Percentiles rank a stretch among this genome's conserved stretches.
Evolutionary conservation across 2,113 vertebrate species (phyloP).

Genomic region (Meles meles): DNA sequence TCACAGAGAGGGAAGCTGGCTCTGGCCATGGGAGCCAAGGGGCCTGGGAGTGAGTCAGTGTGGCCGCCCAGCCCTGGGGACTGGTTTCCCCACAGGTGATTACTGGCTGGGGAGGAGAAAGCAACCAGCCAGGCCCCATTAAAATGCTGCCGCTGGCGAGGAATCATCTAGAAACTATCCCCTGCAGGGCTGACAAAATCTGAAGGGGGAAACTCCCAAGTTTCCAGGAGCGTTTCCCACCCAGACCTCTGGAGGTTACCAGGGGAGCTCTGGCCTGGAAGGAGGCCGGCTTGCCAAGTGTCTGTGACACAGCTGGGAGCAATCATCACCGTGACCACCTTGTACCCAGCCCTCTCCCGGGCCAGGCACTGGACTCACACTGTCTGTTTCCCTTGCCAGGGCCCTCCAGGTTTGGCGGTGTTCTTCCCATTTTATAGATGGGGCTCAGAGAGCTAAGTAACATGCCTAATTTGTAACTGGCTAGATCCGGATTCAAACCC

Average conservation of each 20-base stretch:
- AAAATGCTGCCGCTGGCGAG: background rate
- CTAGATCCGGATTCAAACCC: background rate
- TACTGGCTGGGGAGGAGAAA: conserved; percentile 7
- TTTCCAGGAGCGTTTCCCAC: background rate
- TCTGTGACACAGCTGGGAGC: background rate
- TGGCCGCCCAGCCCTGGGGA: background rate
- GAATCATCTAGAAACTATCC: background rate
- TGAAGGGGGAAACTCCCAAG: background rate
- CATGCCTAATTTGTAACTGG: background rate
- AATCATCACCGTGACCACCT: background rate
- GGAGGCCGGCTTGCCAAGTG: background rate
- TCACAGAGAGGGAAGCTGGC: background rate
- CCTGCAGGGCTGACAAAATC: background rate
- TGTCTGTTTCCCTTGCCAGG: background rate
- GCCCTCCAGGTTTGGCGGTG: background rate
- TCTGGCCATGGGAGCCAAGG: background rate
- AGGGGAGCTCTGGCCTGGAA: background rate
- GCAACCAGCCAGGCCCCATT: background rate
- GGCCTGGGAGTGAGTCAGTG: background rate
- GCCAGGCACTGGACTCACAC: background rate
- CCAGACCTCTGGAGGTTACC: background rate
- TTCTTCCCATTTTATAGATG: background rate
- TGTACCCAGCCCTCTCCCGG: accelerated
- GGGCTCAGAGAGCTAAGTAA: background rate
- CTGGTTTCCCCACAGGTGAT: conserved; percentile 34